Evolutionary conservation across 2,888 invertebrate genomes (phyloP).

Genomic region (Leucophenga montana): DNA sequence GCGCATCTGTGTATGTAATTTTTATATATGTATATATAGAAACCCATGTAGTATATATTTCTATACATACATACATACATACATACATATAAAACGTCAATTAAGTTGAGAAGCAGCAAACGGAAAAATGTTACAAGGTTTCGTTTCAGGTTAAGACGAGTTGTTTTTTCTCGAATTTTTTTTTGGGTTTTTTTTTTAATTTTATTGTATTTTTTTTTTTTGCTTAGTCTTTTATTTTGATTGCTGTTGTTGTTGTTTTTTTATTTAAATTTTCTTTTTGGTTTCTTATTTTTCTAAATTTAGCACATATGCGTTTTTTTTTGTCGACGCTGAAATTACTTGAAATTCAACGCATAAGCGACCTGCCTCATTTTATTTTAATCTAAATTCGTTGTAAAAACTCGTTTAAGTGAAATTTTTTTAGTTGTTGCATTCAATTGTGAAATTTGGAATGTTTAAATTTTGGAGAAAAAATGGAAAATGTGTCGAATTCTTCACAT

Average conservation of each 20-base stretch:
- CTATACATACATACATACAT: slow-evolving; percentile 38
- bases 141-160: slow-evolving; percentile 68
- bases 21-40: slow-evolving; percentile 32
- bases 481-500: no score
- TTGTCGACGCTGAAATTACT: slow-evolving; percentile 36
- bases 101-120: slow-evolving; percentile 61
- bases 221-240: slow-evolving; percentile 50
- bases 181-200: slow-evolving; percentile 40
- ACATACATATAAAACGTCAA: slow-evolving; percentile 57
- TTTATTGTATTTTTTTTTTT: slow-evolving; percentile 51
- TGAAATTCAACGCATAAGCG: slow-evolving; percentile 50
- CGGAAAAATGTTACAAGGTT: slow-evolving; percentile 69
- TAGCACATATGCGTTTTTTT: slow-evolving; percentile 35
- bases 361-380: slow-evolving; percentile 54
- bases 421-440: neutral
- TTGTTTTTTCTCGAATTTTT: slow-evolving; percentile 44
- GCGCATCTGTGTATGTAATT: slow-evolving; percentile 17
- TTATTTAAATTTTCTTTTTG: slow-evolving; percentile 13
- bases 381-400: neutral
- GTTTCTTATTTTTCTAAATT: slow-evolving; percentile 37
- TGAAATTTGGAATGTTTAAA: neutral
- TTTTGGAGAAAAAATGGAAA: neutral
- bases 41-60: no score
- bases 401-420: neutral
- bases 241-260: slow-evolving; percentile 40